Conservation (phyloP, 1,140 invertebrate species). For the Papilio helenus region DNA sequence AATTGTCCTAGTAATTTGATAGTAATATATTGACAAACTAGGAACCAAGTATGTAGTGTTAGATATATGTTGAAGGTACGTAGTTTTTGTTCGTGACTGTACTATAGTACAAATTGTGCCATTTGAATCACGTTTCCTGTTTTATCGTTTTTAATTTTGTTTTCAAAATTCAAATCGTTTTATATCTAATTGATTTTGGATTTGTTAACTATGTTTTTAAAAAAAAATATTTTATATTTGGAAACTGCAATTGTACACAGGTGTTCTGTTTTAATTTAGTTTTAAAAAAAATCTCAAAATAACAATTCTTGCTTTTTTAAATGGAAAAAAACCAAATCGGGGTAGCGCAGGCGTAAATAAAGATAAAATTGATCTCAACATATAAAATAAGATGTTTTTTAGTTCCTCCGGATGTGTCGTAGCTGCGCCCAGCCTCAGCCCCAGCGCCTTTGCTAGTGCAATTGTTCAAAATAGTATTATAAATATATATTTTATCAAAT, state of each 20-base stretch:
- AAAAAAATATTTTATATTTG: not conserved
- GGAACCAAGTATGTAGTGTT: not conserved
- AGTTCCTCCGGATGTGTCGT: slow-evolving; percentile 70
- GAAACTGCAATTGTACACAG: slow-evolving; percentile 1
- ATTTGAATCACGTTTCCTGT: slow-evolving; percentile 34
- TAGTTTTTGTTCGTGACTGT: slow-evolving; percentile 41
- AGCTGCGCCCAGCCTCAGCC: slow-evolving; percentile 59
- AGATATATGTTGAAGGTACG: not conserved
- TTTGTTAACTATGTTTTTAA: slow-evolving; percentile 15
- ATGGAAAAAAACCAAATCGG: slow-evolving; percentile 62
- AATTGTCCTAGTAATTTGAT: not conserved
- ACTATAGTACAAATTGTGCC: slow-evolving; percentile 45
- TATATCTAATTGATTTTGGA: slow-evolving; percentile 23
- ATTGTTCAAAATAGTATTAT: slow-evolving; percentile 45
- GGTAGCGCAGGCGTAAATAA: slow-evolving; percentile 61
- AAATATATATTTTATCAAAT: slow-evolving; percentile 32
- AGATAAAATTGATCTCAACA: slow-evolving; percentile 77
- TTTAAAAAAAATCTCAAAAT: slow-evolving; percentile 40
- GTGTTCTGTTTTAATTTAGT: slow-evolving; percentile 3
- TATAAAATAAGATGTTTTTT: slow-evolving; percentile 70
- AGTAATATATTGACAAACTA: slow-evolving; percentile 8
- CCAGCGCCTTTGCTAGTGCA: slow-evolving; percentile 54
- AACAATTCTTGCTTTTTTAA: slow-evolving; percentile 38
- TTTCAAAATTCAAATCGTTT: slow-evolving; percentile 33
- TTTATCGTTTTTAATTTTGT: slow-evolving; percentile 36